Evolutionary conservation across 2,797 vertebrate species (phyloP).

Genomic region (Eulemur coronatus): DNA sequence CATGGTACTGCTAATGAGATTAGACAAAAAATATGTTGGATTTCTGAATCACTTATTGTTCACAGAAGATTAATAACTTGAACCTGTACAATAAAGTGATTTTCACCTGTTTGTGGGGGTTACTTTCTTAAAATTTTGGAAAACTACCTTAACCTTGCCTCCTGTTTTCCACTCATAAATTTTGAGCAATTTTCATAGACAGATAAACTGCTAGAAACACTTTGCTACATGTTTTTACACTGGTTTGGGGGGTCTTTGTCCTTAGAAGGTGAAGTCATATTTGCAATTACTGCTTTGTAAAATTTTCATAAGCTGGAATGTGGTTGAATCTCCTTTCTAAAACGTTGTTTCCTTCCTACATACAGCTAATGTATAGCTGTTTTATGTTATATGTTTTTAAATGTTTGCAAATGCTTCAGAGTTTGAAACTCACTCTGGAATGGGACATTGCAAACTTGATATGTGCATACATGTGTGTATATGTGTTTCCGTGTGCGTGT

Average conservation of each 20-base stretch:
- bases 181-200: neutral
- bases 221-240: neutral
- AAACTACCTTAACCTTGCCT: neutral
- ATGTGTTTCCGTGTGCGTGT: neutral
- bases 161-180: neutral
- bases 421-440: conserved; percentile 36
- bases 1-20: conserved; percentile 12
- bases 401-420: conserved; percentile 3
- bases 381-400: conserved; percentile 51
- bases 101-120: neutral
- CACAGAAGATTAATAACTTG: neutral
- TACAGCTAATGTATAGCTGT: neutral
- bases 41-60: conserved; percentile 20
- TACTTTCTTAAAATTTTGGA: conserved; percentile 15
- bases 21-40: neutral
- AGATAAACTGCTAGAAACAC: neutral
- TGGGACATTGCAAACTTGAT: neutral
- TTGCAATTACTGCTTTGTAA: conserved; percentile 42
- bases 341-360: neutral
- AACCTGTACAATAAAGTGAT: neutral
- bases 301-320: neutral
- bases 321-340: conserved; percentile 2
- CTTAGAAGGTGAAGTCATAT: conserved; percentile 19
- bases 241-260: neutral
- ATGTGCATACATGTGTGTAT: neutral